A percentile compares a stretch with the other conserved stretches of the same genome.
phyloP scores from a whole-genome alignment of 1,140 invertebrate genomes.

The Pseudomyrmex pallidus region DNA sequence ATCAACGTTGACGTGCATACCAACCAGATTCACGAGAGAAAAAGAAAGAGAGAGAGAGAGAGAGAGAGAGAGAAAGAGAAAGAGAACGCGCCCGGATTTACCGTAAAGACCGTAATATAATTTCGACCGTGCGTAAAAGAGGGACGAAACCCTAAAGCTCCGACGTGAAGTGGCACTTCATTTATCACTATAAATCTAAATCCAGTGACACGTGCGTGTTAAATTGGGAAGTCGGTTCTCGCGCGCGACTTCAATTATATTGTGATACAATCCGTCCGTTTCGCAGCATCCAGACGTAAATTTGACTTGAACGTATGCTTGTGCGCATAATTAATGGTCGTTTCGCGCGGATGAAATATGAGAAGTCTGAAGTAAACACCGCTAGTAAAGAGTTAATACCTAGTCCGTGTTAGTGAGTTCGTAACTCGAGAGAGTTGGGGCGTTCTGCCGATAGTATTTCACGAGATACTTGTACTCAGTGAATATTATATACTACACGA shows the following conservation, averaged over 20 bases:
- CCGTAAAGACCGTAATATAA: constrained; percentile 37
- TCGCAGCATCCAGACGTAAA: neutral
- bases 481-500: constrained; percentile 33
- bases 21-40: constrained; percentile 30
- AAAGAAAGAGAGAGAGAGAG: neutral
- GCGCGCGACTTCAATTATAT: neutral
- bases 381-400: constrained; percentile 35
- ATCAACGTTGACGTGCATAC: constrained; percentile 54
- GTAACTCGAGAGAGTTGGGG: constrained; percentile 9
- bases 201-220: neutral
- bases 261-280: too few relatives aligned
- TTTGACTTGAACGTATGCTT: neutral
- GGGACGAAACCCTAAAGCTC: constrained; percentile 13
- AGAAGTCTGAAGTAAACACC: neutral
- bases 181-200: neutral
- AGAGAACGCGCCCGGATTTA: constrained; percentile 34
- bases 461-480: constrained; percentile 43
- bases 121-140: neutral
- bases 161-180: neutral
- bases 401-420: constrained; percentile 8
- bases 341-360: constrained; percentile 39
- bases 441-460: constrained; percentile 21
- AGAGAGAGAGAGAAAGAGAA: constrained; percentile 4
- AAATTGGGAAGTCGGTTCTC: too few relatives aligned
- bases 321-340: constrained; percentile 1